Conservation (phyloP, 1,140 invertebrate species). For the Vollenhovia emeryi region DNA sequence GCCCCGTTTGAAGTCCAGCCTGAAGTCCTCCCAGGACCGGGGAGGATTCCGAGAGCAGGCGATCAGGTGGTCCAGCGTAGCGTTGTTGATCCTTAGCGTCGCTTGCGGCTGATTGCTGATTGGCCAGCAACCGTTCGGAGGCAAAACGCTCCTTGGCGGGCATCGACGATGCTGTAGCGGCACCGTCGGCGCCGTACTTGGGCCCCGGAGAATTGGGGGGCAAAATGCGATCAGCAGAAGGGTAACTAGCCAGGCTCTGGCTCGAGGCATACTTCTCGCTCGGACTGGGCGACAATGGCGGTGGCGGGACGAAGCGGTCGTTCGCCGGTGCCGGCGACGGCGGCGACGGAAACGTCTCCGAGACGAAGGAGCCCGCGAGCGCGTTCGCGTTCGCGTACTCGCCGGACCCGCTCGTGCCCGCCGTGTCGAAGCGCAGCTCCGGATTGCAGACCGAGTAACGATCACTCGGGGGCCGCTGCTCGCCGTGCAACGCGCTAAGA, state of each 20-base stretch:
- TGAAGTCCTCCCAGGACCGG: slow-evolving; percentile 76
- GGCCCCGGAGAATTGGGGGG: slow-evolving; percentile 76
- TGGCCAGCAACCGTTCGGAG: slow-evolving; percentile 79
- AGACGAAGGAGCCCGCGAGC: slow-evolving; percentile 75
- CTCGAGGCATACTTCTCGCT: slow-evolving; percentile 83
- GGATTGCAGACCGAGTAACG: slow-evolving; percentile 42
- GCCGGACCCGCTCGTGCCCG: slow-evolving; percentile 37
- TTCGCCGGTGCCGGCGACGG: slow-evolving; percentile 83
- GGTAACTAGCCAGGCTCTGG: slow-evolving; percentile 80
- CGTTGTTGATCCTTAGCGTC: slow-evolving; percentile 80
- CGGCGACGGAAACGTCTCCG: slow-evolving; percentile 83
- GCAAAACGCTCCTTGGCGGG: slow-evolving; percentile 78
- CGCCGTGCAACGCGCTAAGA: slow-evolving; percentile 63
- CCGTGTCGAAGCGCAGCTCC: slow-evolving; percentile 63
- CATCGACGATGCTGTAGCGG: slow-evolving; percentile 79
- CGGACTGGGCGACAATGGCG: slow-evolving; percentile 81
- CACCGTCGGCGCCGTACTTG: slow-evolving; percentile 75
- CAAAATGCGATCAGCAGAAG: slow-evolving; percentile 78
- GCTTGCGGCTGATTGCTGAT: slow-evolving; percentile 63
- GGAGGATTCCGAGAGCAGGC: slow-evolving; percentile 78
- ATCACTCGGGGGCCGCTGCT: slow-evolving; percentile 53
- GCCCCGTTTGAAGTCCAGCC: slow-evolving; percentile 66
- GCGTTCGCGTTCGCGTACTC: slow-evolving; percentile 73
- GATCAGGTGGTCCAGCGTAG: slow-evolving; percentile 75
- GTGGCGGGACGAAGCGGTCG: slow-evolving; percentile 83